A percentile compares a stretch with the other conserved stretches of the same genome.
These are phyloP conservation scores for Oceanodroma tethys DNA, from an alignment of 2,113 vertebrate species.

Conservation along the genomic window DNA sequence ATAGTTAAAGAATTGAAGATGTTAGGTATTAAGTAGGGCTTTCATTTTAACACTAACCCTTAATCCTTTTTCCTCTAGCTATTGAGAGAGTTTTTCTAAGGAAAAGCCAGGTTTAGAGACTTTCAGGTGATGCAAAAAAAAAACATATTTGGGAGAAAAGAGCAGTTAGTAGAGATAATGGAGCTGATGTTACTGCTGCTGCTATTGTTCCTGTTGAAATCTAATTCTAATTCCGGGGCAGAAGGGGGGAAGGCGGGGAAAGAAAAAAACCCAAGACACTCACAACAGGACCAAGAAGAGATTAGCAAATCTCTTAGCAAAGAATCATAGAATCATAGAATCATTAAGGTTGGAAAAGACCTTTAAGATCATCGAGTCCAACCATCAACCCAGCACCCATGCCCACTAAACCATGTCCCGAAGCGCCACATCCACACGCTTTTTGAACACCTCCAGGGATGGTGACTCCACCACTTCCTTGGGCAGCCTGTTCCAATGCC, in stretches of 20 bases:
- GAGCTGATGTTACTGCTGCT: not conserved
- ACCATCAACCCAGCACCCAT: too few species aligned
- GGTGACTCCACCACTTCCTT: too few species aligned
- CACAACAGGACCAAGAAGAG: not conserved
- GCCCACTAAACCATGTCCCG: too few species aligned
- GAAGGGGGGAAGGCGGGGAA: fast-evolving
- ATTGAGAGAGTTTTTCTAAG: not conserved
- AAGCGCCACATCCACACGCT: too few species aligned
- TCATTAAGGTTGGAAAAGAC: too few species aligned
- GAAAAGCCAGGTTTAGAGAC: not conserved
- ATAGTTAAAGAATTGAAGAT: not conserved
- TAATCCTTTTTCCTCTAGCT: conserved; percentile 9
- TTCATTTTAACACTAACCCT: conserved; percentile 1
- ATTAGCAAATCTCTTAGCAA: too few species aligned
- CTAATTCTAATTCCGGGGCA: not conserved
- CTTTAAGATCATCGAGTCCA: too few species aligned
- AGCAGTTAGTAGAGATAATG: not conserved
- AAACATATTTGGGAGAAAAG: not conserved
- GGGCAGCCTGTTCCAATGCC: too few species aligned
- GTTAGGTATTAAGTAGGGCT: not conserved
- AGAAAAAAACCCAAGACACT: not conserved
- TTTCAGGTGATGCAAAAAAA: not conserved
- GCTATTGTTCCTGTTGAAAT: not conserved
- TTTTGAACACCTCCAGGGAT: too few species aligned
- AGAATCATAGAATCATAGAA: too few species aligned